Evolutionary conservation across 30 jellyfish, hydroid and myxozoan species (phyloP), one percentile per base, ranked within the genome.

Genomic region (Mastigias papua): DNA sequence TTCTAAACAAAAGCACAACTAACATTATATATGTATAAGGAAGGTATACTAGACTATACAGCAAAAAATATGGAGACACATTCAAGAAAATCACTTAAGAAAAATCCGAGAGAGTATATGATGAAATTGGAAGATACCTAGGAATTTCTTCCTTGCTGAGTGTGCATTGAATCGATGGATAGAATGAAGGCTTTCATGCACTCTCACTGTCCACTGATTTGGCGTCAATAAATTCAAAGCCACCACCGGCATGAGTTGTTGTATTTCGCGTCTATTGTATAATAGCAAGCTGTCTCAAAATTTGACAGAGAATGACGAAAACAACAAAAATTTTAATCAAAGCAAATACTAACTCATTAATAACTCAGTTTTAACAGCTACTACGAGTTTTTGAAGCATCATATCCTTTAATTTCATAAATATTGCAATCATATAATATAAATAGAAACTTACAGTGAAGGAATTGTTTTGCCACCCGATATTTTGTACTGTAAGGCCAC

Each of bases 121-220:
- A 57, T 57, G 21, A 58, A 6, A 19, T 15, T 33, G 1, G 23
- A 29, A 15, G 63, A 17, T 83, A 76, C 90, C 90, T 21, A 87
- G 62, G 46, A 90, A 75, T 57, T 63, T 79, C 80, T 76, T 68
- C 31, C 97, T 86, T 22, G 97, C 97, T 17, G 91, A 46, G 29
- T 79, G 90, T 6, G 81, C 82, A 9, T 89, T 89, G 74, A 94
- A 89, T 31, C 91, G 97, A 6, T 69, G 89, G 20, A 94, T 25
- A 17, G 91, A 57, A 27, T 65, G 63, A 86, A 88, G 94, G 77
- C 91, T 84, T 1, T 90, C 97, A 30, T 89, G 92, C 37, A 89
- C 97, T 50, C 70, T 78, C 70, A 89, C 70, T 0, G 93, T 74
- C 99, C 99, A 94, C 73, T 94, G 99, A 64, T 75, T 81, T 37